phyloP scores from a whole-genome alignment of 37 sponge, comb jelly and placozoan species.

The Chondrilla cf. caribensis region DNA sequence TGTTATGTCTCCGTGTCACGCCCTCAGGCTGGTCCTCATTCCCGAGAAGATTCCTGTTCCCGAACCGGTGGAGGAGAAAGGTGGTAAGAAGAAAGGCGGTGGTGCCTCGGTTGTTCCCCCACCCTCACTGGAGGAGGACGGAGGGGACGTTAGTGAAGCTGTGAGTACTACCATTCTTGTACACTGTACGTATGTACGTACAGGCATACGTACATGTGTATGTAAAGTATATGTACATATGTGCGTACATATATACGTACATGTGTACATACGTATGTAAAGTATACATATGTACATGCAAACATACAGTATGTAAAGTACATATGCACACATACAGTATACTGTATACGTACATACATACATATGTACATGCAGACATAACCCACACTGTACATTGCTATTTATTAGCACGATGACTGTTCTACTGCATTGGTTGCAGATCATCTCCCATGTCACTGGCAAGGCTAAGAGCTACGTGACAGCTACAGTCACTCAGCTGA shows the following conservation, averaged over 20 bases:
- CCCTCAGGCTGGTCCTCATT: slow-evolving; percentile 11
- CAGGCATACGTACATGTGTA: background rate
- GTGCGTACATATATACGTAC: background rate
- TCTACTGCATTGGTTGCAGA: slow-evolving; percentile 3
- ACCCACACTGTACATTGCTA: background rate
- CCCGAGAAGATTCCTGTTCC: slow-evolving; percentile 16
- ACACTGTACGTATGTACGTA: background rate
- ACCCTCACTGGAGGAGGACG: slow-evolving; percentile 27
- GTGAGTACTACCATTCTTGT: too few relatives aligned
- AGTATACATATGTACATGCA: background rate
- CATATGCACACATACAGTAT: background rate
- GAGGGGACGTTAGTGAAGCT: slow-evolving; percentile 30
- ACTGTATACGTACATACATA: background rate
- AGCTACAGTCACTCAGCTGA: background rate
- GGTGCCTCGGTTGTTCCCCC: background rate
- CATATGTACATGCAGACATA: background rate
- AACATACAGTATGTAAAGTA: too few relatives aligned
- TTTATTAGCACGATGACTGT: background rate
- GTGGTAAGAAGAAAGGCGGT: slow-evolving; percentile 36
- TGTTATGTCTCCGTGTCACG: too few relatives aligned
- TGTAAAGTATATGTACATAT: background rate
- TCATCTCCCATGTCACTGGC: background rate
- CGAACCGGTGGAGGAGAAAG: slow-evolving; percentile 26
- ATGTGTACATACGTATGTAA: background rate
- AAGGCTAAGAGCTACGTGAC: slow-evolving; percentile 6